Base-by-base conservation (phyloP, 2,113 vertebrate genomes). In the Mustela nigripes region DNA sequence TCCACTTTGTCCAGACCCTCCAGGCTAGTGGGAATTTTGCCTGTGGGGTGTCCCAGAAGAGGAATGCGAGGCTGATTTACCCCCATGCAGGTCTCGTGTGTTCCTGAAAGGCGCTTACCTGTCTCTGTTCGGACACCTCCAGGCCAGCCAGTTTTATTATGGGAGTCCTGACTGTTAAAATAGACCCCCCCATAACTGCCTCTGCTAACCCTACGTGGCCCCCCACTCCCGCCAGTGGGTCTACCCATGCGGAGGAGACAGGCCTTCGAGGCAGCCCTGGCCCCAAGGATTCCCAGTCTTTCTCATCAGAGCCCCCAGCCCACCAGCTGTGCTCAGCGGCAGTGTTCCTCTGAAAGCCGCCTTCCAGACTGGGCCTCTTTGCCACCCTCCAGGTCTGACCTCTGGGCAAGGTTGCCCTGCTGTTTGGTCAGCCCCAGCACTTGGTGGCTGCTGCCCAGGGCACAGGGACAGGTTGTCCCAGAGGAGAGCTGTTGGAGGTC, bases 121-220 rank as follows among this genome's bases (percentile, higher is more conserved):
- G 1, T 48, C 79, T 83, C n/a, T 11, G n/a, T 28, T 31, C 45
- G 48, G 82, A n/a, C 7, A 2, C 39, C 56, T 81, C 73, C 42
- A 33, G 48, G 53, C 65, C 31, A 81, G 86, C 50, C 42, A 18
- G 48, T 22, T 83, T 48, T 14, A 26, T 2, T 7, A 2, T 1
- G 2, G n/a, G 83, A 42, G 69, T 89, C 31, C 83, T 42, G 14
- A 28, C 26, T 33, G 24, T 48, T 84, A 62, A 63, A 31, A 11
- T 1, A 1, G 0, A 26, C n/a, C 15, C 36, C 33, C 22, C 63
- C 1, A 3, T 5, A 22, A 21, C 33, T 22, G 58, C 39, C 63
- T 65, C 81, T 69, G 1, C 31, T 28, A 42, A 19, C 42, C 56
- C 26, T 21, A 69, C 56, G 7, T 5, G 53, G 53, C 0, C 36